A percentile compares a stretch with the other conserved stretches of the same genome.
These are phyloP conservation scores for Cichladusa arquata DNA, from an alignment of 2,113 vertebrate genomes.

Conservation along the genomic window DNA sequence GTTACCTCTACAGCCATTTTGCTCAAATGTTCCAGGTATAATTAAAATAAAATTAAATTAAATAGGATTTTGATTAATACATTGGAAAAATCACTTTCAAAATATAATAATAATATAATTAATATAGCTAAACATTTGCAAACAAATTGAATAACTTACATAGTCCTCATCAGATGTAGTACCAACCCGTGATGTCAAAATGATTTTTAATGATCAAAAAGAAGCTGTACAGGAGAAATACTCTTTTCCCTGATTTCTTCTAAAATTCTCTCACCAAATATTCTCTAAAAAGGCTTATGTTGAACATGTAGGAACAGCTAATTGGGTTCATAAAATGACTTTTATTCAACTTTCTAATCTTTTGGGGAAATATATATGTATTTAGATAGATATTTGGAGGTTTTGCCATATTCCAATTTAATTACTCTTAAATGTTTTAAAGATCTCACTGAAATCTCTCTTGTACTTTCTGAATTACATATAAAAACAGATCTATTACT, in stretches of 20 bases:
- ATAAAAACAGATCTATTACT: neutral
- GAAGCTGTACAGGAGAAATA: neutral
- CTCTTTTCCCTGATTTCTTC: neutral
- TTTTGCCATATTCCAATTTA: neutral
- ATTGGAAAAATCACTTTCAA: neutral
- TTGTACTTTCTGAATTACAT: neutral
- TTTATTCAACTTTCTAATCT: neutral
- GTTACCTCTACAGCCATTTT: neutral
- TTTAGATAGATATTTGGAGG: neutral
- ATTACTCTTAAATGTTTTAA: neutral
- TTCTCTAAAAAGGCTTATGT: neutral
- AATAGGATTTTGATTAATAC: neutral
- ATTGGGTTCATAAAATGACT: neutral
- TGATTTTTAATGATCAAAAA: neutral
- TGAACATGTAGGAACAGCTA: neutral
- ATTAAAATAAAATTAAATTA: neutral
- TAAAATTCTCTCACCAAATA: neutral
- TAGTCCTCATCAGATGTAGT: neutral
- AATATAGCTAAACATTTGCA: neutral
- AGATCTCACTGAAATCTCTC: neutral
- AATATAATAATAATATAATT: neutral
- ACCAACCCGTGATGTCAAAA: neutral
- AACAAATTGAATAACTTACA: neutral
- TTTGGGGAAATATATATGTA: neutral
- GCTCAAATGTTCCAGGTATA: neutral